Evolutionary conservation across 2,888 invertebrate species (phyloP), one percentile per base, ranked within the genome.

Genomic region (Calliphora vomitoria): DNA sequence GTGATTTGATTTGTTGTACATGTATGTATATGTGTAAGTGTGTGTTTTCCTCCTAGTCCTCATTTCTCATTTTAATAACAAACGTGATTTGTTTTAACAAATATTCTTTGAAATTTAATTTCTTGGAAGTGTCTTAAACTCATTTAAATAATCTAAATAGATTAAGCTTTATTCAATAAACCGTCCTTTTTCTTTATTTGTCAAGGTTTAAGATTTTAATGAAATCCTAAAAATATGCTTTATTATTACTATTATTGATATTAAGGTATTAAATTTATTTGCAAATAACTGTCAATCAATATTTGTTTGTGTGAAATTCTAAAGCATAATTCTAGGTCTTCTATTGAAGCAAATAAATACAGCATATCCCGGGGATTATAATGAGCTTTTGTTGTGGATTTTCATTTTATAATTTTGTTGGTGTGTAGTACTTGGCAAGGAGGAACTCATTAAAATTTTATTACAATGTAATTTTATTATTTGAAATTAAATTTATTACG

Each of bases 71-170:
- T 13, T 44, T 13, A 44, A 66, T 11, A 8, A 47, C 3, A 55
- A 18, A 69, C 44, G 55, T 55, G 55, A 68, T 18, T 68, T 79
- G 68, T 35, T n/a, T 79, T 25, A 1, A 31, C 15, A 60, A 31
- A 35, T 66, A 58, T 58, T 68, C 44, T 68, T 79, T 68, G 25
- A 58, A 68, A 79, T 78, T 69, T 18, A 69, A 78, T 76, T 58
- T 25, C n/a, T 35, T 15, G 25, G 58, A 74, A 74, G 8, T n/a
- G 5, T 15, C 4, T 25, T 44, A 31, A 60, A 44, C 6, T 44
- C 11, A 60, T 75, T 62, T 18, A 31, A 75, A 62, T 75, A 62
- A 62, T 44, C 18, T 8, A 25, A 74, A 74, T 18, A 25, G 25
- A 74, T 44, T 55, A 10, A 8, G 10, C 20, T 10, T 20, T 50